Conservation (phyloP, 2,888 invertebrate species). For the Argyra leucocephala region DNA sequence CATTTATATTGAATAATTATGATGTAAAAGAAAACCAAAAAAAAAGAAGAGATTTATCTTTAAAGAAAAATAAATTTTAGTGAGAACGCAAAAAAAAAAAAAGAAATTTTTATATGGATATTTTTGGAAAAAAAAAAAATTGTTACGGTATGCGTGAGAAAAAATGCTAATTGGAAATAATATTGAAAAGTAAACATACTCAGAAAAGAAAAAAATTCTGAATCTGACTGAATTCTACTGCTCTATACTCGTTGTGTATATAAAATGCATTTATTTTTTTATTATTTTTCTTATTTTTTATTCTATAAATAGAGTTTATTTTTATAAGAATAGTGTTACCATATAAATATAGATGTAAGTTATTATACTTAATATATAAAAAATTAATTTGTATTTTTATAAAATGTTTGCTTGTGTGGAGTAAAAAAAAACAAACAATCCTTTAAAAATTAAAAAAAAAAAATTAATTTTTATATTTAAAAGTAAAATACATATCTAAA, state of each 20-base stretch:
- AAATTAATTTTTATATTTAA: too few relatives aligned
- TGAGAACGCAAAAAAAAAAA: not conserved
- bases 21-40: not conserved
- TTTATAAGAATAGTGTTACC: not conserved
- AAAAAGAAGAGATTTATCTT: not conserved
- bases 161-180: slow-evolving; percentile 6
- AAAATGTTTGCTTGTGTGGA: too few relatives aligned
- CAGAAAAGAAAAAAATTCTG: not conserved
- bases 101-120: not conserved
- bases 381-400: too few relatives aligned
- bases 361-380: too few relatives aligned
- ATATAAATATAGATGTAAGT: too few relatives aligned
- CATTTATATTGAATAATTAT: not conserved
- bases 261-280: not conserved
- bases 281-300: too few relatives aligned
- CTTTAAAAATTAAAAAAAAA: too few relatives aligned
- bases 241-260: not conserved
- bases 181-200: slow-evolving; percentile 5
- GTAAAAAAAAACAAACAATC: too few relatives aligned
- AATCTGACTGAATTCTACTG: too few relatives aligned
- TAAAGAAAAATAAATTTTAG: not conserved
- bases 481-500: too few relatives aligned
- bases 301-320: not conserved
- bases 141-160: slow-evolving; percentile 6
- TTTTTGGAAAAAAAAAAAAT: not conserved